Evolutionary conservation across 2,113 vertebrate species (phyloP).

Genomic region (Phrynosoma blainvillii): DNA sequence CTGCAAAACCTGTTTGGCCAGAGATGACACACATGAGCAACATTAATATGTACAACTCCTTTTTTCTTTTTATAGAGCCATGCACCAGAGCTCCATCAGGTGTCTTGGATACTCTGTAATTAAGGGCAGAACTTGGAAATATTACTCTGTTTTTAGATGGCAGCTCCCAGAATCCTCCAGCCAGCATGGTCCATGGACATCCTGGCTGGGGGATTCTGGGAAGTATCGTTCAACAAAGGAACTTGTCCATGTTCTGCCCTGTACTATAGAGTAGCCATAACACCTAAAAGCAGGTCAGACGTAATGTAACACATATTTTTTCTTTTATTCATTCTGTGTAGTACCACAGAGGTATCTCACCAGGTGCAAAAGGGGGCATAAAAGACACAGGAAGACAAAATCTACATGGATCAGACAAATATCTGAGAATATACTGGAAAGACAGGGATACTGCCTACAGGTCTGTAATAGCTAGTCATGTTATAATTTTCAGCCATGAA

Average conservation of each 20-base stretch:
- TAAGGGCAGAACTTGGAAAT: too few relatives aligned
- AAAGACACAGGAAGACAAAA: background rate
- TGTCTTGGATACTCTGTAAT: too few relatives aligned
- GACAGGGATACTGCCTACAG: background rate
- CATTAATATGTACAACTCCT: background rate
- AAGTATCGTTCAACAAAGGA: too few relatives aligned
- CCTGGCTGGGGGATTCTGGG: too few relatives aligned
- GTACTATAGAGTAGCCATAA: background rate
- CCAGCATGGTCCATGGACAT: too few relatives aligned
- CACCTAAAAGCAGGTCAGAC: background rate
- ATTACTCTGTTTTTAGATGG: too few relatives aligned
- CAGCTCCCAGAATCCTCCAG: too few relatives aligned
- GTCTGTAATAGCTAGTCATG: background rate
- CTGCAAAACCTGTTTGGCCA: slow-evolving; percentile 9
- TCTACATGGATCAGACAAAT: background rate
- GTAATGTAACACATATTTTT: background rate
- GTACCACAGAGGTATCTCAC: background rate
- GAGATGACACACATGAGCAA: background rate
- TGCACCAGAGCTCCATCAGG: background rate
- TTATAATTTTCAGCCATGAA: background rate
- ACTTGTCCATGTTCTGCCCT: too few relatives aligned
- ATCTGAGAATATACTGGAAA: background rate
- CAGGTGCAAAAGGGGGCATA: background rate
- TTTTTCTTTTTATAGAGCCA: background rate
- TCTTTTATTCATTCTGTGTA: background rate